Conservation (phyloP, 2,888 invertebrate species). For the Molorchus minor region DNA sequence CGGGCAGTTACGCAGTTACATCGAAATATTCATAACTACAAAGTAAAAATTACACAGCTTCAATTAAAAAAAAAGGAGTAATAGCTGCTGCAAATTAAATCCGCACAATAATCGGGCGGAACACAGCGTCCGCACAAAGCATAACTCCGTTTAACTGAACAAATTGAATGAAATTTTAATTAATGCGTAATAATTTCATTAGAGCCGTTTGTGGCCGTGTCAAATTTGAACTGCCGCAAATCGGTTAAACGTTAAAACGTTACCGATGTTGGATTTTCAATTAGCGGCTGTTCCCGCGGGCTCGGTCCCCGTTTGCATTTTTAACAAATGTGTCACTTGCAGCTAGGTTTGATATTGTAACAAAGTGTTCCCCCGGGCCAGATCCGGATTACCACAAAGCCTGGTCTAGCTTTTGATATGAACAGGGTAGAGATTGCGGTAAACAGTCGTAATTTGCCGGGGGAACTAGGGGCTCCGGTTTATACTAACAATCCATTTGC, state of each 20-base stretch:
- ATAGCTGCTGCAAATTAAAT: slow-evolving; percentile 31
- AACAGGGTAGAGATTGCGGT: slow-evolving; percentile 36
- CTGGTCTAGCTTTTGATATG: slow-evolving; percentile 48
- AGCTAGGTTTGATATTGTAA: slow-evolving; percentile 58
- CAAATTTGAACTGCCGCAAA: slow-evolving; percentile 56
- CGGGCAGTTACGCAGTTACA: not conserved
- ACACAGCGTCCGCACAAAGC: slow-evolving; percentile 40
- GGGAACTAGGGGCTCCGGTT: slow-evolving; percentile 4
- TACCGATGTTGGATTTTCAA: slow-evolving; percentile 56
- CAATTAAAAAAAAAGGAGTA: slow-evolving; percentile 28
- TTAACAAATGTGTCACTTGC: slow-evolving; percentile 62
- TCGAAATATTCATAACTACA: slow-evolving; percentile 29
- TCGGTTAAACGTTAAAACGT: slow-evolving; percentile 47
- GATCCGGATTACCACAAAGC: slow-evolving; percentile 32
- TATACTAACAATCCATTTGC: slow-evolving; percentile 22
- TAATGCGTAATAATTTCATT: slow-evolving; percentile 62
- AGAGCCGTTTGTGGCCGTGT: slow-evolving; percentile 50
- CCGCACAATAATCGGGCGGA: slow-evolving; percentile 36
- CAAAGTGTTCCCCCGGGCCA: slow-evolving; percentile 48
- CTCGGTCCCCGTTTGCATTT: slow-evolving; percentile 48
- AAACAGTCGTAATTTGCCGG: slow-evolving; percentile 31
- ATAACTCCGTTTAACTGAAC: slow-evolving; percentile 48
- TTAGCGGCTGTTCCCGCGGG: slow-evolving; percentile 51
- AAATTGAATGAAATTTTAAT: slow-evolving; percentile 62
- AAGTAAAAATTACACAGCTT: slow-evolving; percentile 28